These are phyloP conservation scores for Ips nitidus DNA, from an alignment of 1,140 invertebrate species.

Conservation along the genomic window DNA sequence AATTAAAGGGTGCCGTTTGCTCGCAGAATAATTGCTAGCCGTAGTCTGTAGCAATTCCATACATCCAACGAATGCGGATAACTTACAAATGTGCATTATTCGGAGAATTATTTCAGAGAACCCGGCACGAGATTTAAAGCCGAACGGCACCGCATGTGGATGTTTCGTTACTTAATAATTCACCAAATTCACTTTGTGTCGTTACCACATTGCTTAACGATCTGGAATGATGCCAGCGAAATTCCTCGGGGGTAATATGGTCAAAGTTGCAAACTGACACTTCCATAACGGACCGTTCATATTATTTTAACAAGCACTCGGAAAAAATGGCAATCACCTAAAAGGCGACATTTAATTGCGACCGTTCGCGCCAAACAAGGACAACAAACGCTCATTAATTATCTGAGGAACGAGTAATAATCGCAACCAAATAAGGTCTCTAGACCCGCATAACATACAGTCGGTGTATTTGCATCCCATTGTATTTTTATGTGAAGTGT, in stretches of 20 bases:
- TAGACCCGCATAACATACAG: conserved; percentile 16
- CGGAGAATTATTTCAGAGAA: too few species aligned
- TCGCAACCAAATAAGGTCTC: conserved; percentile 14
- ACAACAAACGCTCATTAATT: conserved; percentile 25
- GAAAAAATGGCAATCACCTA: conserved; percentile 5
- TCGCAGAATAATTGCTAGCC: too few species aligned
- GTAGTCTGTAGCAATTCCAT: too few species aligned
- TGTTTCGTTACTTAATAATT: background rate
- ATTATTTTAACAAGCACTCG: background rate
- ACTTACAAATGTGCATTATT: too few species aligned
- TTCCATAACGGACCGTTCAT: conserved; percentile 1
- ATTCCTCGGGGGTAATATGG: background rate
- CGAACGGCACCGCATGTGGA: too few species aligned
- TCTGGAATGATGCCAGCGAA: background rate
- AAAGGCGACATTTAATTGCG: conserved; percentile 16
- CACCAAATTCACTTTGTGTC: background rate
- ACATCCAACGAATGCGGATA: too few species aligned
- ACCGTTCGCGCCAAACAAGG: conserved; percentile 13
- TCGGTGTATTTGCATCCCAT: conserved; percentile 24
- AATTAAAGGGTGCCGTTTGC: too few species aligned
- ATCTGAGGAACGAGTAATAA: conserved; percentile 21
- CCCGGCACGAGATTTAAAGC: too few species aligned
- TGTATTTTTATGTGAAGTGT: conserved; percentile 20
- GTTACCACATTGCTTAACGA: background rate
- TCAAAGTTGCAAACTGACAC: background rate